Base-by-base conservation (phyloP, 2,797 vertebrate species). In the Pseudomugil gertrudae region DNA sequence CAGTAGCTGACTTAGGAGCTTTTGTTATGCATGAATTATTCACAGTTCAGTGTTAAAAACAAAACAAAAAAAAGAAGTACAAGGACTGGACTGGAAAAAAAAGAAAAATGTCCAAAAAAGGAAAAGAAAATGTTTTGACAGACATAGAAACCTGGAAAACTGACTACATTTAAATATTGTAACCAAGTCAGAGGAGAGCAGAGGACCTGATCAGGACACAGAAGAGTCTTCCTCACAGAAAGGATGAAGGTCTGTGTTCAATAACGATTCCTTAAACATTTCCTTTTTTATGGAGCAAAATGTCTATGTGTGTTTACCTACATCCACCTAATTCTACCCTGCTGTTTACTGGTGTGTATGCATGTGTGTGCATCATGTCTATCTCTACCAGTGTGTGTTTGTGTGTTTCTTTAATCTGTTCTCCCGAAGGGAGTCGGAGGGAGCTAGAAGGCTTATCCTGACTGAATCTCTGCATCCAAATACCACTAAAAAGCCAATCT, bases 401-500 rank as follows among this genome's bases (percentile, higher is more conserved):
- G 79, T 86, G 78, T 72, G 64, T 81, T 69, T 88, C 80, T 90
- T 87, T 87, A 90, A 89, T 92, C 87, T 91, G 76, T 55, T 59
- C 47, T 87, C 88, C 87, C 86, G 69, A 65, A 88, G 87, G 90
- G 74, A 73, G 70, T 84, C 81, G 78, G 84, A 84, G 88, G 90
- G 86, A 84, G 84, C 82, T 84, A 79, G 87, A 81, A 89, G 88
- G 84, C 89, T 93, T 92, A 91, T 92, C 90, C 87, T 88, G 9
- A 75, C 88, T 87, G 84, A 79, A 94, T 90, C 89, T 93, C 88
- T 74, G 72, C 75, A 72, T 78, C 87, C 84, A 93, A 92, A 94
- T 87, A 89, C 89, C 84, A 87, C 88, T 88, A 87, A 91, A 93
- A 94, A 92, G 87, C 80, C 81, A 91, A 92, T 87, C 88, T 84